Evolutionary conservation across 1,140 invertebrate species (phyloP), one percentile per base, ranked within the genome.

Genomic region (Triops longicaudatus): DNA sequence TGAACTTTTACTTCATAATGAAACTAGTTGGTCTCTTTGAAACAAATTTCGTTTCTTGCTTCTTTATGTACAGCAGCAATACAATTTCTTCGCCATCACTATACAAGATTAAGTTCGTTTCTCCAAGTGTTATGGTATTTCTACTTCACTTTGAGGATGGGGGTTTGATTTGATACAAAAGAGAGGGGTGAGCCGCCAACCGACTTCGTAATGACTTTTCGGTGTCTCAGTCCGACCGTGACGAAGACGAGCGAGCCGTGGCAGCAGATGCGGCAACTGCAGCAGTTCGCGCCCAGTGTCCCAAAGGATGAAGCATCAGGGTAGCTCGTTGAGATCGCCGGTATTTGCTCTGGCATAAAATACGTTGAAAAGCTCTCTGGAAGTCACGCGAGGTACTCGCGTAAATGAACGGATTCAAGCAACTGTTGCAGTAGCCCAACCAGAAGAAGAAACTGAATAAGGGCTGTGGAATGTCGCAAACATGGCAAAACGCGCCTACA

Each of bases 341-440:
- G n/a, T 75, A 73, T 1, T 72, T 74, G 22, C 81, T 78, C 27
- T 84, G 81, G 76, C 83, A 84, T 17, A 86, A 82, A 63, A 86
- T 84, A 11, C 81, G 78, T 44, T 82, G 82, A 79, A 88, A 87
- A 50, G 88, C 88, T 37, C 85, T 80, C n/a, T 88, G 83, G 81
- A 89, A 87, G 75, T 88, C 88, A 41, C 86, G 82, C 7, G 87
- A 88, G 1, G 86, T 86, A 28, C 85, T 87, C 1, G 88, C 88
- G 82, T 91, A 91, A 77, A 91, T 90, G 76, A 91, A 87, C 2
- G 90, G 90, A 82, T 91, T 91, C 26, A 91, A 83, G 76, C 89
- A 90, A 10, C 89, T 91, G 85, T 91, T 92, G 78, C 88, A 86
- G 83, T 91, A 92, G 1, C 90, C 90, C 12, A 91, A 84, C 90